Base-by-base conservation (phyloP, 2,113 vertebrate species). In the Scatophagus argus region DNA sequence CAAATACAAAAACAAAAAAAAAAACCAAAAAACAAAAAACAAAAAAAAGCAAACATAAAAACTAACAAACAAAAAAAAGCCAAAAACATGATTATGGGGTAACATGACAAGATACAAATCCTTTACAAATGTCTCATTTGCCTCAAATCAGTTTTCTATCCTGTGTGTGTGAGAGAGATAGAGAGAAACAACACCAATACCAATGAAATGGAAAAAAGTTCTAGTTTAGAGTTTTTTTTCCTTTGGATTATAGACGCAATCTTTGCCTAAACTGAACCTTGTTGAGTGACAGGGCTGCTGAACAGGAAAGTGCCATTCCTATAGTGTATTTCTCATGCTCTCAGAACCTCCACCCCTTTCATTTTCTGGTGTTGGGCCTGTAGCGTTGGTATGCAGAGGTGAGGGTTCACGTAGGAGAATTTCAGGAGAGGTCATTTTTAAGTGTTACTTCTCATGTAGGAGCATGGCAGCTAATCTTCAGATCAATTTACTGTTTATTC, bases 81-180 rank as follows among this genome's bases (percentile, higher is more conserved):
- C n/a, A 56, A 79, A 77, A 67, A 61, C 58, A 62, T 17, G 32
- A 72, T 77, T 77, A 82, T 23, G 61, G 49, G 39, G 31, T 8
- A 36, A 67, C 31, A 49, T 1, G 11, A 47, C 3, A 9, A 14
- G 46, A 41, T 66, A 61, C 10, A 74, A 80, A 78, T 78, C 56
- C 68, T 83, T 63, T 29, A 67, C 56, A 79, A 67, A 77, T 23
- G 32, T 19, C 29, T n/a, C n/a, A n/a, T n/a, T n/a, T n/a, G n/a
- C n/a, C n/a, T 61, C 56, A 21, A 29, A 56, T 83, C 68, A 32
- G 39, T 52, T 58, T 51, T 31, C 44, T 13, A 12, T n/a, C 44
- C 29, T 17, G 29, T 16, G 12, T 44, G 11, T 52, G 55, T 64
- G 31, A 39, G 12, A 46, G 32, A 29, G 14, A 47, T 4, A 68